These are phyloP conservation scores for Lepeophtheirus salmonis DNA, from an alignment of 1,140 invertebrate genomes.

Conservation along the genomic window DNA sequence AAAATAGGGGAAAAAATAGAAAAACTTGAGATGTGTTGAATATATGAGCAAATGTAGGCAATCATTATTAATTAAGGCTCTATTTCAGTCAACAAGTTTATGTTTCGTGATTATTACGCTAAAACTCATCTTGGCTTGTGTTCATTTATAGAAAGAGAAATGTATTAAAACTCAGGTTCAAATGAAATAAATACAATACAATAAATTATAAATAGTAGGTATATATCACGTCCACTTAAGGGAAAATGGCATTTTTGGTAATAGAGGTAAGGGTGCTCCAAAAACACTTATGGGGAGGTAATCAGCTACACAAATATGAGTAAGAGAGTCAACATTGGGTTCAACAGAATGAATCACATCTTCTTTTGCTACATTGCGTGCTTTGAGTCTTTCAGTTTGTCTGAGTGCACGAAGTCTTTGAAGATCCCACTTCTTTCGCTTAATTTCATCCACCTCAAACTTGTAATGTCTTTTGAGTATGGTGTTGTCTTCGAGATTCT, in stretches of 20 bases:
- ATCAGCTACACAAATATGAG: neutral
- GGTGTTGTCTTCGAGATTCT: neutral
- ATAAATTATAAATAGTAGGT: too few relatives aligned
- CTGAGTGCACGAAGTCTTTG: slow-evolving; percentile 3
- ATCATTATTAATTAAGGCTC: too few relatives aligned
- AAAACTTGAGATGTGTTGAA: neutral
- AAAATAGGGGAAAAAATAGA: neutral
- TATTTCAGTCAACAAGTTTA: too few relatives aligned
- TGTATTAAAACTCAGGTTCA: too few relatives aligned
- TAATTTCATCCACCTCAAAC: neutral
- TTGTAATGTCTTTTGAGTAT: slow-evolving; percentile 9
- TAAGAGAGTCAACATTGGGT: neutral
- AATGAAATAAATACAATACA: too few relatives aligned
- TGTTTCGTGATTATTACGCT: too few relatives aligned
- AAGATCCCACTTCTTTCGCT: slow-evolving; percentile 9
- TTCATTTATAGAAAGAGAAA: too few relatives aligned
- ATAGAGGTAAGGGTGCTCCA: neutral
- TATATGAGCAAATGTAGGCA: too few relatives aligned
- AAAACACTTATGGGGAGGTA: slow-evolving; percentile 1
- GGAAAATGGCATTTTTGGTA: neutral
- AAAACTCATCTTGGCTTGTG: too few relatives aligned
- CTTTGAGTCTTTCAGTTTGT: neutral
- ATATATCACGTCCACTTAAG: neutral
- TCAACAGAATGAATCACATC: neutral
- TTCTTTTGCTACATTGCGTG: neutral